These are phyloP conservation scores for Dascillus cervinus DNA, from an alignment of 2,888 invertebrate genomes.

Conservation along the genomic window DNA sequence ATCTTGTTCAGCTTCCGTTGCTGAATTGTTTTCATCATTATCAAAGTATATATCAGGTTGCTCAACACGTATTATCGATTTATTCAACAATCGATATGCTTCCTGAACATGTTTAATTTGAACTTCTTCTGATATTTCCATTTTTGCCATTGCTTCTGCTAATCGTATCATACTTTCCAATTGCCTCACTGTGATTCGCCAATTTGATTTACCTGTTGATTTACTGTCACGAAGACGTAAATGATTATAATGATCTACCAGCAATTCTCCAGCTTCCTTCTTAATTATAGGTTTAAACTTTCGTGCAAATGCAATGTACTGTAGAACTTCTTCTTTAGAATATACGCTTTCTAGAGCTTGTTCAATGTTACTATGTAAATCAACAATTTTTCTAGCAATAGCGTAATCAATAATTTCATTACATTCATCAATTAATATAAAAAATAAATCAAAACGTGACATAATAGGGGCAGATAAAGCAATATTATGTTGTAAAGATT, in stretches of 20 bases:
- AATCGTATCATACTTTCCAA: slow-evolving; percentile 92
- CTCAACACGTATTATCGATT: slow-evolving; percentile 94
- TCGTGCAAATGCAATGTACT: slow-evolving; percentile 94
- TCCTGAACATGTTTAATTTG: slow-evolving; percentile 83
- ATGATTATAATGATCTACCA: slow-evolving; percentile 84
- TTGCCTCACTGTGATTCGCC: slow-evolving; percentile 96
- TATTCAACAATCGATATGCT: slow-evolving; percentile 79
- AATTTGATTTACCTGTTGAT: slow-evolving; percentile 58
- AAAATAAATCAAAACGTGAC: slow-evolving; percentile 98
- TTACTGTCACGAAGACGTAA: slow-evolving; percentile 78
- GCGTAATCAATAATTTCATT: slow-evolving; percentile 94
- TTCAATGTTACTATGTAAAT: slow-evolving; percentile 82
- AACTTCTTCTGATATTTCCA: slow-evolving; percentile 91
- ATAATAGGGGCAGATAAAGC: slow-evolving; percentile 92
- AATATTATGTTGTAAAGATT: slow-evolving; percentile 92
- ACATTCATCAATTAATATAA: slow-evolving; percentile 95
- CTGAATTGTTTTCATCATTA: slow-evolving; percentile 48
- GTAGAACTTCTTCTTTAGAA: slow-evolving; percentile 77
- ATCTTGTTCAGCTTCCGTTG: slow-evolving; percentile 31
- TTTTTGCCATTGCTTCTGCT: slow-evolving; percentile 92
- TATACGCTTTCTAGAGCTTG: slow-evolving; percentile 76
- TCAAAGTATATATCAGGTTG: slow-evolving; percentile 94
- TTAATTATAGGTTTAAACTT: slow-evolving; percentile 88
- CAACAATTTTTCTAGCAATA: slow-evolving; percentile 92
- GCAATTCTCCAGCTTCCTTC: slow-evolving; percentile 71